Evolutionary conservation across 1,140 invertebrate species (phyloP).

Genomic region (Rhopalosiphum maidis): DNA sequence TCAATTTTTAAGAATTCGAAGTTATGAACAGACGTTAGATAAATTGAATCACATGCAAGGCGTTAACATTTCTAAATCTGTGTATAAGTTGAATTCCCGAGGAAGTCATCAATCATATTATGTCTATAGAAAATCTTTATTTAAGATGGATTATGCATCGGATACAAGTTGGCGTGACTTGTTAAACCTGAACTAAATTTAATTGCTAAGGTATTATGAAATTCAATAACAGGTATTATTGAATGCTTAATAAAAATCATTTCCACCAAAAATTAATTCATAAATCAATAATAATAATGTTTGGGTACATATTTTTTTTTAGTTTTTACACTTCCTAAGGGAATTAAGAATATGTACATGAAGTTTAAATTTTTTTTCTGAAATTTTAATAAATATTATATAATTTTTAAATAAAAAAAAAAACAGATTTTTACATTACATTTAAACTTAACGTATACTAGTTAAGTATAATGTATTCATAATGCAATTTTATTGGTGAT

Average conservation of each 20-base stretch:
- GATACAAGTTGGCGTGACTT: background rate
- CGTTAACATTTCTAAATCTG: background rate
- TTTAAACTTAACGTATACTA: too few relatives aligned
- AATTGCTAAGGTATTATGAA: background rate
- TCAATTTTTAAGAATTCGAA: background rate
- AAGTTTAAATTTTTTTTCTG: background rate
- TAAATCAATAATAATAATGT: background rate
- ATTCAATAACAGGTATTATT: background rate
- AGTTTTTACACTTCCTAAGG: background rate
- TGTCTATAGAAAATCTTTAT: background rate
- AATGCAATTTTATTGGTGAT: background rate
- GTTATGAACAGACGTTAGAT: background rate
- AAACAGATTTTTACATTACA: background rate
- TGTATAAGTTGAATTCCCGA: background rate
- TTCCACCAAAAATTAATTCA: background rate
- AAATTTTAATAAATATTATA: background rate
- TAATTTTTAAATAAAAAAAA: background rate
- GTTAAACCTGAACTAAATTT: background rate
- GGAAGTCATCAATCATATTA: background rate
- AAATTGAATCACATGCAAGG: background rate
- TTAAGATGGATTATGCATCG: background rate
- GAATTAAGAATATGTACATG: background rate
- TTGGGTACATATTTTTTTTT: background rate
- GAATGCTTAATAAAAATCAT: background rate
- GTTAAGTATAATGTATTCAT: too few relatives aligned